A percentile compares a stretch with the other conserved stretches of the same genome.
These are phyloP conservation scores for Buphagus erythrorhynchus DNA, from an alignment of 2,797 vertebrate genomes.

Conservation along the genomic window DNA sequence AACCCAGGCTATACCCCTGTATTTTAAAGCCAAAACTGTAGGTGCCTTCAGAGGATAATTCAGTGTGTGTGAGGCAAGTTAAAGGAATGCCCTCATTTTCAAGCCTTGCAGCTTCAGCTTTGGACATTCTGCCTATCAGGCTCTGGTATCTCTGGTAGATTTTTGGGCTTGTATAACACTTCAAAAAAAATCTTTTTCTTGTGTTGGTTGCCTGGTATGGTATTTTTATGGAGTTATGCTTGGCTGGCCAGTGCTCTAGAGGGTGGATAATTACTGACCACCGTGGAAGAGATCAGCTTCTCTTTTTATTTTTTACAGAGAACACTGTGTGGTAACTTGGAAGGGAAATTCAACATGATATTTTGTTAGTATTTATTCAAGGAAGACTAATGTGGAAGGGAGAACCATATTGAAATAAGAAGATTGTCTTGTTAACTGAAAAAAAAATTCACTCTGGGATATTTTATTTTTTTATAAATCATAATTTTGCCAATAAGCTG, in stretches of 20 bases:
- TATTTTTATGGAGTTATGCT: not conserved
- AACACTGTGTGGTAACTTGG: not conserved
- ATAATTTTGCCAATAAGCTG: not conserved
- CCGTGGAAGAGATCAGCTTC: not conserved
- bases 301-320: not conserved
- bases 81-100: not conserved
- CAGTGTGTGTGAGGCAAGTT: not conserved
- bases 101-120: not conserved
- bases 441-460: not conserved
- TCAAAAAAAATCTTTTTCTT: accelerated
- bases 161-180: accelerated
- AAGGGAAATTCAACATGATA: not conserved
- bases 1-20: not conserved
- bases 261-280: not conserved
- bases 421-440: not conserved
- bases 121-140: not conserved
- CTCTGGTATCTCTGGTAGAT: not conserved
- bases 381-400: not conserved
- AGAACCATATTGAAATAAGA: not conserved
- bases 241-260: not conserved
- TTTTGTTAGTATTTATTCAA: not conserved
- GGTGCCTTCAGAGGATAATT: not conserved
- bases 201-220: not conserved
- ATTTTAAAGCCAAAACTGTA: not conserved
- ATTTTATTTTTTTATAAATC: not conserved